These are phyloP conservation scores for Globodera rostochiensis DNA, from an alignment of 1,140 invertebrate genomes.

Conservation along the genomic window DNA sequence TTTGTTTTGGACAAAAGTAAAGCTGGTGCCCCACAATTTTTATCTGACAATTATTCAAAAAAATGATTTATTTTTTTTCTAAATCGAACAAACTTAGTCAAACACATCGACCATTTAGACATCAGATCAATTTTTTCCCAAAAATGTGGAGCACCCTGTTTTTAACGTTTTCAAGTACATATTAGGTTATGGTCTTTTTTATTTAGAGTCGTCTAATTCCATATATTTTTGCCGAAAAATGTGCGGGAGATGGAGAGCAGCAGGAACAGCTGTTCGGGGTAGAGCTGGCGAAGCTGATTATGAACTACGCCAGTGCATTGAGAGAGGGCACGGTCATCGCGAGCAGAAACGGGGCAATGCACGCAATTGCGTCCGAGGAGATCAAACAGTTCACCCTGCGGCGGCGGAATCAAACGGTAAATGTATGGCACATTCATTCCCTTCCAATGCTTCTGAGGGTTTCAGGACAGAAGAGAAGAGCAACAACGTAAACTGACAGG, in stretches of 20 bases:
- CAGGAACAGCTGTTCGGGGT: not conserved
- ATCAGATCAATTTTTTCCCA: too few relatives aligned
- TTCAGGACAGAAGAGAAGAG: not conserved
- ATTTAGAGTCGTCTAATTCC: not conserved
- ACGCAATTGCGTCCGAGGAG: not conserved
- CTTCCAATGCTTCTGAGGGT: not conserved
- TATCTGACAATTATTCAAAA: not conserved
- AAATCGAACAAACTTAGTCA: too few relatives aligned
- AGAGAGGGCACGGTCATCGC: conserved; percentile 26
- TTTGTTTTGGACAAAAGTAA: not conserved
- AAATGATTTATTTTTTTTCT: conserved; percentile 4
- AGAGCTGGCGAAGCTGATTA: conserved; percentile 14
- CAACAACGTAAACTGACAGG: too few relatives aligned
- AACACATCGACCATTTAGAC: too few relatives aligned
- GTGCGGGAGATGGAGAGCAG: not conserved
- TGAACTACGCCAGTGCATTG: conserved; percentile 33
- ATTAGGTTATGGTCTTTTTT: too few relatives aligned
- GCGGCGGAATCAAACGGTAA: not conserved
- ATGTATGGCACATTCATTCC: not conserved
- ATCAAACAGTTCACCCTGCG: not conserved
- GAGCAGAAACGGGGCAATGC: not conserved
- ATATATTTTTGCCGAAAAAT: not conserved
- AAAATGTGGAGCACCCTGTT: too few relatives aligned
- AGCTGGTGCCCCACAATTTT: too few relatives aligned
- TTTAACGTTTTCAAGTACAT: too few relatives aligned